Base-by-base conservation (phyloP, 2,888 invertebrate genomes). In the Caenorhabditis macrosperma region DNA sequence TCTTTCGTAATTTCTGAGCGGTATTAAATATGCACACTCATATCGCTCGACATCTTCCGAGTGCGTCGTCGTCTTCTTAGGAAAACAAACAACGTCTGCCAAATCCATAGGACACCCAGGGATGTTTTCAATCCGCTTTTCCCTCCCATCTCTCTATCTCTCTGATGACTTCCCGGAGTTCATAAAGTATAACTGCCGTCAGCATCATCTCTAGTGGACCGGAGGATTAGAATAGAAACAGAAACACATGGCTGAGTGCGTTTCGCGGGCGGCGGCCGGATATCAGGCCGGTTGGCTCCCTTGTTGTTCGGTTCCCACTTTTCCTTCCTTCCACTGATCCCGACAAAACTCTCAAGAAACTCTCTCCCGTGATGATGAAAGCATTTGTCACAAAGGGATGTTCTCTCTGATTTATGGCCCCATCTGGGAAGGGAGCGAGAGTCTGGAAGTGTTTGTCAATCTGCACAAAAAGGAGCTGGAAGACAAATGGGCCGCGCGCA, bases 371-470 rank as follows among this genome's bases (percentile, higher is more conserved):
- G 44, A 44, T 44, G 44, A 17, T 9, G 3, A 9, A 17, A 5
- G 5, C 44, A 44, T 44, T 48, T 69, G 55, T 55, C 54, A 61
- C 26, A 12, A 74, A 50, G 41, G 44, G 48, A 26, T 74, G 74
- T 74, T 64, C 59, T 22, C 50, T 50, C 30, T 74, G 74, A 74
- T 74, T 74, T 74, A 74, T 74, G 74, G 74, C 50, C 74, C 41
- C 74, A 74, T 64, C 59, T 64, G 64, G 68, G 24, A 22, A 28
- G 59, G 22, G 26, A 15, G 30, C n/a, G 33, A 54, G 61, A 20
- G 33, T 46, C 59, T 74, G 74, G 41, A 64, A 74, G 44, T 74
- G 64, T 74, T 64, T 59, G 61, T 46, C 59, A 60, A 61, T 61
- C 41, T 60, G 44, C 48, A 72, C 59, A 38, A 38, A 64, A 61